Evolutionary conservation across 2,113 vertebrate species (phyloP).

Genomic region (Dermatemys mawii): DNA sequence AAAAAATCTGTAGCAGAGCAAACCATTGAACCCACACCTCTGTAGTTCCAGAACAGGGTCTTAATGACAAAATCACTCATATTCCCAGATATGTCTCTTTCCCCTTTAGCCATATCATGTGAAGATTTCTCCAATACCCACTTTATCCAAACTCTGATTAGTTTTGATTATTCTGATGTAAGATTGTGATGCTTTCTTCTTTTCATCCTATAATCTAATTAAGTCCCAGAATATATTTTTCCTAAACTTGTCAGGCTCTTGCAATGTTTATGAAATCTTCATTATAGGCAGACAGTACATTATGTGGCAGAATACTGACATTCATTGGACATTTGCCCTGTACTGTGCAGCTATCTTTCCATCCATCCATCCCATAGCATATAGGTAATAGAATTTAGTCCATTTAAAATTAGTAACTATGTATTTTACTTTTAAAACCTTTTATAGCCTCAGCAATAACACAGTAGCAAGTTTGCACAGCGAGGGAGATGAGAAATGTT

Average conservation of each 20-base stretch:
- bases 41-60: neutral
- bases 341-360: neutral
- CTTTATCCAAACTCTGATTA: neutral
- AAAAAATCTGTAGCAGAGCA: neutral
- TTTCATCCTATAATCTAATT: neutral
- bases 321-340: neutral
- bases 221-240: neutral
- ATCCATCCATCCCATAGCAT: neutral
- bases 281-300: rapidly evolving
- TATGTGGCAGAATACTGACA: neutral
- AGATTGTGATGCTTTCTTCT: rapidly evolving
- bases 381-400: neutral
- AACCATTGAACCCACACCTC: neutral
- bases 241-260: neutral
- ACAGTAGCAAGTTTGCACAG: neutral
- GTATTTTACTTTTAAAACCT: neutral
- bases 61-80: neutral
- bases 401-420: neutral
- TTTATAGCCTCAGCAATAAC: neutral
- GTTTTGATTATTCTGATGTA: neutral
- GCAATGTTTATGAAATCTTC: neutral
- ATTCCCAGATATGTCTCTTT: neutral
- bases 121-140: neutral
- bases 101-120: neutral
- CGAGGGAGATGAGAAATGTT: neutral